Base-by-base conservation (phyloP, 1,140 invertebrate genomes). In the Oscheius sp. region DNA sequence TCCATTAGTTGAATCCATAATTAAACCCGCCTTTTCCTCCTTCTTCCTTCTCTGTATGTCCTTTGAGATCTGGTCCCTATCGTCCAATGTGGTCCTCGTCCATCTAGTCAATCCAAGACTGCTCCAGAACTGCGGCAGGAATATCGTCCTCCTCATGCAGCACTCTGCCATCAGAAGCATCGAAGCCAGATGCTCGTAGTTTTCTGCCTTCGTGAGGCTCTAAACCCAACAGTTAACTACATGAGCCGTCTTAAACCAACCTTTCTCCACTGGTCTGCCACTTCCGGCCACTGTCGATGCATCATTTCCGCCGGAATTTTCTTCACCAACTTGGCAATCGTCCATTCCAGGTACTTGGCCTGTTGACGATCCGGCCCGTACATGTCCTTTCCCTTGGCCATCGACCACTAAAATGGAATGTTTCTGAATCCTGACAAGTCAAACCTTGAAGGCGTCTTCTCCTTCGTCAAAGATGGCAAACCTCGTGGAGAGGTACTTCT, bases 401-500 rank as follows among this genome's bases (percentile, higher is more conserved):
- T 58, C 3, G 38, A 35, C 69, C 69, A 71, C 32, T 71, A 31
- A 18, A 71, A 71, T 13, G 29, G 31, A 26, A 42, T 15, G 15
- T n/a, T 63, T 63, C 13, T 63, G 23, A 63, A 31, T 15, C 20
- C 55, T 58, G 13, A 69, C 29, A 62, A 69, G 18, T 7, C 4
- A 68, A 73, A 71, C 68, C 20, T 46, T 29, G 31, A 71, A 68
- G 29, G 65, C 72, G 32, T 32, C 38, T 20, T 68, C 38, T 26
- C 66, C 66, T 3, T 68, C 29, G 7, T 68, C 72, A 3, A 62
- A 32, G 1, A 28, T 10, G 1, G 64, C 26, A 18, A 76, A 76
- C n/a, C 66, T 58, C 1, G 59, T 62, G 20, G 55, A 29, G 64
- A 76, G 68, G 62, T 76, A 76, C 63, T 76, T 76, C 66, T 69